Evolutionary conservation across 2,113 vertebrate genomes (phyloP), one percentile per base, ranked within the genome.

Genomic region (Perca schrenkii): DNA sequence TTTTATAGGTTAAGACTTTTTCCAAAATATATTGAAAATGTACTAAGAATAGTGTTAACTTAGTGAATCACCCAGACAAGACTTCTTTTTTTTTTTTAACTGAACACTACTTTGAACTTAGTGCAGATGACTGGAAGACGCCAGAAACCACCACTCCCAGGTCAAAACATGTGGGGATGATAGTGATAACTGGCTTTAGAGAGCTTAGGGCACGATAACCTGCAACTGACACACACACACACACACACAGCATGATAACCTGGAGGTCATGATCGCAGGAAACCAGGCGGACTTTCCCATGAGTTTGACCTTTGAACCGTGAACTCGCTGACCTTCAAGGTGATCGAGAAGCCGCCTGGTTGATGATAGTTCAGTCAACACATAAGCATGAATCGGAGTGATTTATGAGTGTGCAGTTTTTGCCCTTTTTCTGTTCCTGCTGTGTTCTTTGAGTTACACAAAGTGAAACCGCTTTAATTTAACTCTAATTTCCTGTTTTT

Each of bases 261-360:
- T 86, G 67, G 0, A n/a, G 83, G 83, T 72, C 85, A 79, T 6
- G 63, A 83, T 78, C 81, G 72, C 79, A 88, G 90, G 85, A 88
- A 91, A 56, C 75, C 58, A 85, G 43, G 63, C 60, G 58, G 73
- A 63, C 83, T 73, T 89, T 90, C 84, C 67, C 88, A 82, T 76
- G 80, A 86, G 84, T 87, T 79, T 84, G 65, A 73, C 86, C 68
- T 86, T 78, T 87, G 77, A 86, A 50, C 82, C 47, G 2, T 22
- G 56, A 81, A 84, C 82, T 10, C 0, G 2, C 67, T 76, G 88
- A 83, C 80, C 86, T 82, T 58, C 13, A 31, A 69, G 75, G 75
- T 79, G 79, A 85, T 64, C 60, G 43, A 12, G 47, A 47, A 12
- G 47, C 74, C 2, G 36, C 62, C 85, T 43, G 36, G 57, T 77